phyloP scores from a whole-genome alignment of 2,888 invertebrate species.

The Campoplex capitator region DNA sequence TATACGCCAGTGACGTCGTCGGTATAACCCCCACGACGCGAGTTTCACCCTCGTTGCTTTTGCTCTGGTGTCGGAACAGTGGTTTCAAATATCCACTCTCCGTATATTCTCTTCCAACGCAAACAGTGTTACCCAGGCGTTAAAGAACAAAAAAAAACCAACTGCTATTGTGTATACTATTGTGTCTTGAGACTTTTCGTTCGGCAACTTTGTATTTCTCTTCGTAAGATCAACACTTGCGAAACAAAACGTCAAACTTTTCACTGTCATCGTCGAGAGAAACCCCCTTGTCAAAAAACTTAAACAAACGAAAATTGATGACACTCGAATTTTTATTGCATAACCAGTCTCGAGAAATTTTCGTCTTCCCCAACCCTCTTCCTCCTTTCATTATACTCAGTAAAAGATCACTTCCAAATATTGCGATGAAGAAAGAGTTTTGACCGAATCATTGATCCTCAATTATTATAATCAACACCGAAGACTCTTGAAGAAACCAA shows the following conservation, averaged over 20 bases:
- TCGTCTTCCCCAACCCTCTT: background rate
- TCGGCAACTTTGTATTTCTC: background rate
- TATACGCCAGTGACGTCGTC: slow-evolving; percentile 47
- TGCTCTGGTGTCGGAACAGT: slow-evolving; percentile 21
- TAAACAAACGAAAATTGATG: background rate
- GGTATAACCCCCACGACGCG: slow-evolving; percentile 39
- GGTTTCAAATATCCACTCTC: slow-evolving; percentile 22
- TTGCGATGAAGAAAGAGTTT: background rate
- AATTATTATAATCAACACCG: background rate
- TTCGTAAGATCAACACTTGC: background rate
- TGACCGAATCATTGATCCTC: background rate
- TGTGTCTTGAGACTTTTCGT: background rate
- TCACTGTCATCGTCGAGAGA: background rate
- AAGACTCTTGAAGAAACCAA: too few species aligned
- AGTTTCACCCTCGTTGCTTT: slow-evolving; percentile 52
- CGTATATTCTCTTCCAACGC: background rate
- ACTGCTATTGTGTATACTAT: background rate
- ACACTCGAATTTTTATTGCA: background rate
- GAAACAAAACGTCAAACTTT: background rate
- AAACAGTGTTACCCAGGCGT: background rate
- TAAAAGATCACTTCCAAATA: background rate
- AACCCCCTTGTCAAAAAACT: background rate
- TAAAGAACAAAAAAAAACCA: background rate
- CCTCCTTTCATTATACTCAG: background rate
- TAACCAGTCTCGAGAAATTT: background rate